Conservation (phyloP, 2,888 invertebrate genomes). For the Enoplolaimus lenunculus region DNA sequence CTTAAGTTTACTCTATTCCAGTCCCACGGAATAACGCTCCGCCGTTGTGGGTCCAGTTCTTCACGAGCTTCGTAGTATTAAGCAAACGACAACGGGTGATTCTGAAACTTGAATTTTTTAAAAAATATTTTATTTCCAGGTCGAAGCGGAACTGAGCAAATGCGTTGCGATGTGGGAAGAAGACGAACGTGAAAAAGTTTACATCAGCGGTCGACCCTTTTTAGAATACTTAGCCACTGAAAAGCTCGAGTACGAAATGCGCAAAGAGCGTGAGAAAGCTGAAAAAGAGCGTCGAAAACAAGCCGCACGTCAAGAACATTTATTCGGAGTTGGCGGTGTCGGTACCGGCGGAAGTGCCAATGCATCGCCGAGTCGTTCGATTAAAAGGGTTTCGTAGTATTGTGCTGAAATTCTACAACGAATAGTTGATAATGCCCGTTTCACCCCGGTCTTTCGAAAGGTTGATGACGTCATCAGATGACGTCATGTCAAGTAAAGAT, state of each 20-base stretch:
- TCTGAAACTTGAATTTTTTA: too few relatives aligned
- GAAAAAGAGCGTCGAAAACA: neutral
- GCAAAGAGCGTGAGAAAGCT: constrained; percentile 4
- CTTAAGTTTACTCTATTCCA: too few relatives aligned
- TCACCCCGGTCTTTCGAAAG: too few relatives aligned
- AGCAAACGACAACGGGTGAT: too few relatives aligned
- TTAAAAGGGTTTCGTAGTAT: neutral
- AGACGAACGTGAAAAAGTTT: neutral
- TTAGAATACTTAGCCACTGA: constrained; percentile 15
- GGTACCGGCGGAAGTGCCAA: neutral
- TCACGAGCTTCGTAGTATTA: too few relatives aligned
- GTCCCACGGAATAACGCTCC: too few relatives aligned
- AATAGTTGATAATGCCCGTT: too few relatives aligned
- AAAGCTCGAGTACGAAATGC: constrained; percentile 8
- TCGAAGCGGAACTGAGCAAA: constrained; percentile 6
- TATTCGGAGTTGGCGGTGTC: neutral
- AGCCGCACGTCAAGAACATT: neutral
- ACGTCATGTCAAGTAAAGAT: too few relatives aligned
- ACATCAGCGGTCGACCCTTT: constrained; percentile 6
- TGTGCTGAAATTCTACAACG: too few relatives aligned
- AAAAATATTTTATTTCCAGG: too few relatives aligned
- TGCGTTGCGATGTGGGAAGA: constrained; percentile 11
- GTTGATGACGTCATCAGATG: too few relatives aligned
- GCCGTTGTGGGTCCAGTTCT: too few relatives aligned
- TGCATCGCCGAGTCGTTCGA: neutral